Evolutionary conservation across 1,140 invertebrate genomes (phyloP), one percentile per base, ranked within the genome.

Genomic region (Andricus grossulariae): DNA sequence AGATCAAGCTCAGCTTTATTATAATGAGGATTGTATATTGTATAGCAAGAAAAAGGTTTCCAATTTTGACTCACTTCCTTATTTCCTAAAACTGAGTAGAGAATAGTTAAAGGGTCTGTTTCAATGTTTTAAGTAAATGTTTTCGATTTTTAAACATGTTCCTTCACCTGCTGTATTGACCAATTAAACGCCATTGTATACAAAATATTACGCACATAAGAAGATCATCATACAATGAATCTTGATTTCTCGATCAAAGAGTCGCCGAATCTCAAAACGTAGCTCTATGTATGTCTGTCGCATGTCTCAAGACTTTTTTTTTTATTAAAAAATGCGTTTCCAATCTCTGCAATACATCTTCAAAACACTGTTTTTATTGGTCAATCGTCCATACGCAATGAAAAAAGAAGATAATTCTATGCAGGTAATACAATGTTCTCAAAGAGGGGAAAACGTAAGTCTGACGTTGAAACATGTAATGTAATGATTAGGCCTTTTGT

Each of bases 221-320:
- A 66, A 66, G 60, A 60, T 32, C 21, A 39, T 66, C 21, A 60
- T 15, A 60, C 21, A 32, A 60, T 32, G 21, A 60, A 32, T 10
- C 15, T 66, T 39, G 39, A 45, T 66, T 66, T 45, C 13, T 18
- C 60, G 19, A n/a, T 74, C 21, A 71, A 77, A 74, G 54, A 77
- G 77, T 55, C 50, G 32, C 39, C 55, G 21, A 39, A 76, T 60
- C 25, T 16, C 52, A 57, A 75, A 78, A 51, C 19, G 18, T 55
- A 88, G 86, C 86, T 87, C 88, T 78, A 79, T 84, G 83, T 77
- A 86, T 89, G 88, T 90, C 85, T 90, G 88, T 86, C 88, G 87
- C 88, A 89, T 90, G 88, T 90, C 88, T 86, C 74, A 76, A 72
- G 72, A 73, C 60, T 73, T 71, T 25, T 74, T 74, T 74, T 74